These are phyloP conservation scores for Takifugu rubripes DNA, from an alignment of 2,797 vertebrate genomes.

Conservation along the genomic window DNA sequence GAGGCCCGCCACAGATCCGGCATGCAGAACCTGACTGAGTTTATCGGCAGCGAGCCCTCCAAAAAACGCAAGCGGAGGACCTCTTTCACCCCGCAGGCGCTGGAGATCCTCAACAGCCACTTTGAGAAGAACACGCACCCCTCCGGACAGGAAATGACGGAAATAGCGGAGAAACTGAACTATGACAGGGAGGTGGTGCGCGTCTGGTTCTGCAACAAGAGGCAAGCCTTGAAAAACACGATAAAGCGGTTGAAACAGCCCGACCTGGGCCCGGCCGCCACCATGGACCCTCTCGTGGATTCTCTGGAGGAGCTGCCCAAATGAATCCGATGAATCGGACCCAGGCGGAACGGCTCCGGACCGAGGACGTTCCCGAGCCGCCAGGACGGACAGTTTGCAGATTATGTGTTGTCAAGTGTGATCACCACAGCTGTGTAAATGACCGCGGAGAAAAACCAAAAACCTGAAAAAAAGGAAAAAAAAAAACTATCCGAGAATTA, in stretches of 20 bases:
- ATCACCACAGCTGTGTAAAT: constrained; percentile 85
- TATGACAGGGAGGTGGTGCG: constrained; percentile 99
- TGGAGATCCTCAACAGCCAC: constrained; percentile 99
- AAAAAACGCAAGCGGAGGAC: constrained; percentile 99
- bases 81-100: constrained; percentile 99
- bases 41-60: constrained; percentile 98
- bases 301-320: constrained; percentile 93
- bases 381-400: constrained; percentile 61
- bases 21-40: constrained; percentile 99
- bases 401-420: constrained; percentile 79
- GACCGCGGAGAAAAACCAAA: constrained; percentile 87
- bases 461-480: constrained; percentile 78
- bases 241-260: constrained; percentile 99
- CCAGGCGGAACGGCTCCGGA: constrained; percentile 74
- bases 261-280: constrained; percentile 79
- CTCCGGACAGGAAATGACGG: constrained; percentile 99
- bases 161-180: constrained; percentile 99
- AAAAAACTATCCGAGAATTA: constrained; percentile 69
- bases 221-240: constrained; percentile 99
- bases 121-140: constrained; percentile 99
- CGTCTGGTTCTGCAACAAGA: constrained; percentile 99
- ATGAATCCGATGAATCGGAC: constrained; percentile 37
- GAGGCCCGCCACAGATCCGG: constrained; percentile 99
- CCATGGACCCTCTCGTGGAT: constrained; percentile 92
- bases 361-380: constrained; percentile 64